phyloP scores from a whole-genome alignment of 2,888 invertebrate genomes.

The Trissolcus japonicus region DNA sequence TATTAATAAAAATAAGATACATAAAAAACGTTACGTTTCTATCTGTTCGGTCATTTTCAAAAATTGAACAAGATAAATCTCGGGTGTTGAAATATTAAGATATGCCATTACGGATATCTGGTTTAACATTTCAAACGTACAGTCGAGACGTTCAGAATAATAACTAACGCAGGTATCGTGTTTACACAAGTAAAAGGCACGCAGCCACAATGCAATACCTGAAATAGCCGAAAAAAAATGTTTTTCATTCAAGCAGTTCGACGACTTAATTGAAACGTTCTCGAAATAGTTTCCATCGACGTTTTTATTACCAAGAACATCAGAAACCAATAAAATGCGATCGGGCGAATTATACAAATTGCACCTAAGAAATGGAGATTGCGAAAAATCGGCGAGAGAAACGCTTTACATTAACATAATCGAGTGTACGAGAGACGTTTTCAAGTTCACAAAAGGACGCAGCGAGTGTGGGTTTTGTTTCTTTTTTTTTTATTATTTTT shows the following conservation, averaged over 20 bases:
- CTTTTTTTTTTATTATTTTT: too few species aligned
- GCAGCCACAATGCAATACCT: conserved; percentile 30
- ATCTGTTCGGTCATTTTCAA: background rate
- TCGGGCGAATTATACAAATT: background rate
- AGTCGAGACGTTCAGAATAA: conserved; percentile 29
- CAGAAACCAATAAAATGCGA: too few species aligned
- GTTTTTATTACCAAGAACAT: too few species aligned
- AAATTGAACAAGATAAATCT: conserved; percentile 21
- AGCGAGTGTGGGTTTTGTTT: conserved; percentile 29
- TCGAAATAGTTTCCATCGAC: background rate
- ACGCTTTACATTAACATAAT: conserved; percentile 11
- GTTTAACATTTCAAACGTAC: conserved; percentile 39
- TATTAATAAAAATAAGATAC: background rate
- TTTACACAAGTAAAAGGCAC: conserved; percentile 35
- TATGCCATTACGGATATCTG: conserved; percentile 36
- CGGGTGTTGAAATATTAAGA: conserved; percentile 40
- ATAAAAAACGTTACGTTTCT: background rate
- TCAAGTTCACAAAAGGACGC: conserved; percentile 41
- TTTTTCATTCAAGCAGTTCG: background rate
- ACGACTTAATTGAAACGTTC: background rate
- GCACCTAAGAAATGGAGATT: background rate
- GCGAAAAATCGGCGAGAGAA: background rate
- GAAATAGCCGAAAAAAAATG: background rate
- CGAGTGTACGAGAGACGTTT: conserved; percentile 10
- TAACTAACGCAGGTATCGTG: conserved; percentile 24